Evolutionary conservation across 2,797 vertebrate genomes (phyloP), one percentile per base, ranked within the genome.

Genomic region (Protonibea diacanthus): DNA sequence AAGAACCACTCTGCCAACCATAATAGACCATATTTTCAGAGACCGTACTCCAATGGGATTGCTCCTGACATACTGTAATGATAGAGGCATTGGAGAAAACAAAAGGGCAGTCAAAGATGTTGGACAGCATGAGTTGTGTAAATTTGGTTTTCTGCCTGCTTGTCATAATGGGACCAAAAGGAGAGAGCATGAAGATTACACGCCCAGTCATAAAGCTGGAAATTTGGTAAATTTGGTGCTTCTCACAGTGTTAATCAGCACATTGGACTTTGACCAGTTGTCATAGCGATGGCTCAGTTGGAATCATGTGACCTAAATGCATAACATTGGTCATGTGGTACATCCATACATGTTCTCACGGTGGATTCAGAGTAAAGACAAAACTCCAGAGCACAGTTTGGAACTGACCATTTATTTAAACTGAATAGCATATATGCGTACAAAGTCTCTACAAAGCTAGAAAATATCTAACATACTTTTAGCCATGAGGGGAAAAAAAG

Each of bases 371-470:
- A 25, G 40, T 79, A 17, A 88, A 79, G 55, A 88, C 57, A 71
- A 58, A 73, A 78, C 4, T 10, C 44, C 21, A 29, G 58, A 65
- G 29, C 67, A 82, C 58, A 86, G 75, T 80, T 86, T 84, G 69
- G 84, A 93, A 93, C 83, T 86, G 86, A 91, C 88, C 88, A 91
- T 93, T 93, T 98, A 98, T 98, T 98, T 97, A 96, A 96, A 97
- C 95, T 97, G 95, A 96, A 97, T 97, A 97, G 95, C 95, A 95
- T 97, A 97, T 97, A 97, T 97, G 96, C 96, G 96, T 98, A 98
- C 97, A 97, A 99, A 98, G 96, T 97, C 95, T 97, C 97, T 99
- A 98, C 97, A 98, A 98, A 98, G 96, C 97, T 98, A 98, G 96
- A 98, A 98, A 98, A 98, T 97, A 95, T 96, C 97, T 98, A 98